A percentile compares a stretch with the other conserved stretches of the same genome.
These are phyloP conservation scores for Eugnorisma glareosa DNA, from an alignment of 2,888 invertebrate genomes.

Conservation along the genomic window DNA sequence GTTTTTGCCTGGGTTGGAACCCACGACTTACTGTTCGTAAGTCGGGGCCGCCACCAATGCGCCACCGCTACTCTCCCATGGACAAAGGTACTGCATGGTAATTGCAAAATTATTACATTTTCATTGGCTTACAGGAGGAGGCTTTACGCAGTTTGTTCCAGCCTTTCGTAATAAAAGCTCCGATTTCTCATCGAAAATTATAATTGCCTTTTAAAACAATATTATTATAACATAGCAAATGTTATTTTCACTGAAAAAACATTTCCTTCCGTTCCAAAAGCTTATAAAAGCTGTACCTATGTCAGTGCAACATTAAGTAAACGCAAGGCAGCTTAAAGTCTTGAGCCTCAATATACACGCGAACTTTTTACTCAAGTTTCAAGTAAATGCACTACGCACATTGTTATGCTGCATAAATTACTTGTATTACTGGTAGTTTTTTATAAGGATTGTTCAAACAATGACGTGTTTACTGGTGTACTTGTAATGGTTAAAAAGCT, in stretches of 20 bases:
- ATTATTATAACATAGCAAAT: too few relatives aligned
- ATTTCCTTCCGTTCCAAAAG: slow-evolving; percentile 7
- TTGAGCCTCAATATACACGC: slow-evolving; percentile 36
- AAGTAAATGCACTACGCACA: slow-evolving; percentile 37
- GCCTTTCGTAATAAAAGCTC: not conserved
- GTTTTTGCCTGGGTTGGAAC: too few relatives aligned
- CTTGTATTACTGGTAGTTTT: not conserved
- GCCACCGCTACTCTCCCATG: too few relatives aligned
- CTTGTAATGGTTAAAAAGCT: not conserved
- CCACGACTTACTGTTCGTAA: too few relatives aligned
- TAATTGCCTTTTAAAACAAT: not conserved
- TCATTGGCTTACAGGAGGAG: not conserved
- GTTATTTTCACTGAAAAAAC: not conserved
- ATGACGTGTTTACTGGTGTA: not conserved
- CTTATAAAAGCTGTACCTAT: slow-evolving; percentile 35
- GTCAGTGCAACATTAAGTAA: slow-evolving; percentile 37
- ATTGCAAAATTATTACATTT: not conserved
- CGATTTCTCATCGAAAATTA: not conserved
- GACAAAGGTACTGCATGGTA: too few relatives aligned
- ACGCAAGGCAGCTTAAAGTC: slow-evolving; percentile 22
- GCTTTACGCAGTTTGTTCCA: not conserved
- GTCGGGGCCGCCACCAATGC: too few relatives aligned
- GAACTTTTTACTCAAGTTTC: slow-evolving; percentile 41
- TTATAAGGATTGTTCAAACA: slow-evolving; percentile 28
- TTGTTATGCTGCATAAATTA: slow-evolving; percentile 43